A percentile compares a stretch with the other conserved stretches of the same genome.
Conservation (phyloP, 2,113 vertebrate species). For the Cariama cristata region DNA sequence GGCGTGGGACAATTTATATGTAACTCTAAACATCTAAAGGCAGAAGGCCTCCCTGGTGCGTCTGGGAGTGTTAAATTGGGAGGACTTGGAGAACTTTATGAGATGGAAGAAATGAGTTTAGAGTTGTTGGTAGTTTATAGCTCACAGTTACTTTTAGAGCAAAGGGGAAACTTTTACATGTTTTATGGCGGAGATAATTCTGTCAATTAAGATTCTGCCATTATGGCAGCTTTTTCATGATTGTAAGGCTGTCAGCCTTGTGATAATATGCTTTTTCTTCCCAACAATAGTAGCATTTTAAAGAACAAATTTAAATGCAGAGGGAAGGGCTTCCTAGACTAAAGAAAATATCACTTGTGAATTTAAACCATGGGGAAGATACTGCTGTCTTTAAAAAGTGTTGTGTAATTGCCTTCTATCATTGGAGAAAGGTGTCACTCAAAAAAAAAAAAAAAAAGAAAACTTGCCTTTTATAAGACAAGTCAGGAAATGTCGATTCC, state of each 20-base stretch:
- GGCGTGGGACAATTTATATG: accelerated
- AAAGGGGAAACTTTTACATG: neutral
- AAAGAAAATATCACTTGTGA: neutral
- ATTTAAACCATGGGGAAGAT: neutral
- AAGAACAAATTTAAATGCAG: constrained; percentile 18
- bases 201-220: neutral
- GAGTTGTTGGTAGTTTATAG: neutral
- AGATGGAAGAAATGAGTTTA: neutral
- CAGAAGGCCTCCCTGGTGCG: neutral
- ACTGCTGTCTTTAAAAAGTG: neutral
- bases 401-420: neutral
- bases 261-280: neutral
- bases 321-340: neutral
- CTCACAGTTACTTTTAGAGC: neutral
- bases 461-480: neutral
- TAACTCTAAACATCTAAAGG: neutral
- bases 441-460: neutral
- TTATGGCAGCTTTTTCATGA: neutral
- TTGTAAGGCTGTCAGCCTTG: neutral
- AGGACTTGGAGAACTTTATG: neutral
- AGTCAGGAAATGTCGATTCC: neutral
- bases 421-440: neutral
- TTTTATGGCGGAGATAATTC: neutral
- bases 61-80: neutral
- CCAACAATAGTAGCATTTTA: constrained; percentile 9